Conservation (phyloP, 2,797 vertebrate species). For the Odontamblyopus rebecca region DNA sequence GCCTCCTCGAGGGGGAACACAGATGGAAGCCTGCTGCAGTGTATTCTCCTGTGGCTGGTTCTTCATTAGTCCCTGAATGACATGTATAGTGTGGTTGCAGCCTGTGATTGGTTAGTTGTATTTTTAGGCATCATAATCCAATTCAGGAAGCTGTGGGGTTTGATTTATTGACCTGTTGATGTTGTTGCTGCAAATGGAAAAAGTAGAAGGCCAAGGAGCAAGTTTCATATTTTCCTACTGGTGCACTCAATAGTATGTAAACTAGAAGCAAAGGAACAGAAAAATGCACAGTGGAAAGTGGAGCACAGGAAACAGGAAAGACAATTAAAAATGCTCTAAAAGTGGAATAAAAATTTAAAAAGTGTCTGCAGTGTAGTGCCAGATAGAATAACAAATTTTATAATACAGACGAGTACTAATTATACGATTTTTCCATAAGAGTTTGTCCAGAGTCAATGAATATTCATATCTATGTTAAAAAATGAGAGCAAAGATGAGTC, state of each 20-base stretch:
- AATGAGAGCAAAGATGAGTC: slow-evolving; percentile 15
- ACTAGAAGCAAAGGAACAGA: slow-evolving; percentile 47
- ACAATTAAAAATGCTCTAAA: slow-evolving; percentile 58
- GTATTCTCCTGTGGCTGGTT: slow-evolving; percentile 38
- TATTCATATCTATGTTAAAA: slow-evolving; percentile 33
- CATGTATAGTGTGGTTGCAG: slow-evolving; percentile 25
- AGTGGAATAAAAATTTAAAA: slow-evolving; percentile 22
- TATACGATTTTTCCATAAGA: slow-evolving; percentile 22
- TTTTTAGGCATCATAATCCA: slow-evolving; percentile 31
- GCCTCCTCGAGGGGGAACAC: slow-evolving; percentile 57
- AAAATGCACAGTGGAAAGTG: slow-evolving; percentile 51
- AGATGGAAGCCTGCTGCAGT: slow-evolving; percentile 56
- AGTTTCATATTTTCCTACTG: slow-evolving; percentile 37
- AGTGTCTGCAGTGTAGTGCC: slow-evolving; percentile 25
- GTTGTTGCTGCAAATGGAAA: slow-evolving; percentile 12
- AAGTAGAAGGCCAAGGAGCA: slow-evolving; percentile 23
- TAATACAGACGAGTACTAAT: slow-evolving; percentile 16
- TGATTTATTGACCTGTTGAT: slow-evolving; percentile 20
- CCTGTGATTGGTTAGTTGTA: slow-evolving; percentile 34
- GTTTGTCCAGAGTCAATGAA: slow-evolving; percentile 18
- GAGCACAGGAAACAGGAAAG: slow-evolving; percentile 38
- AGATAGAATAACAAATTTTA: slow-evolving; percentile 29
- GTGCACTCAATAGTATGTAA: slow-evolving; percentile 37
- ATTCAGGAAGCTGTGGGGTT: slow-evolving; percentile 9
- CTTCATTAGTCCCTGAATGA: slow-evolving; percentile 61